Evolutionary conservation across 2,888 invertebrate species (phyloP), one percentile per base, ranked within the genome.

Genomic region (Oasisia sp.): DNA sequence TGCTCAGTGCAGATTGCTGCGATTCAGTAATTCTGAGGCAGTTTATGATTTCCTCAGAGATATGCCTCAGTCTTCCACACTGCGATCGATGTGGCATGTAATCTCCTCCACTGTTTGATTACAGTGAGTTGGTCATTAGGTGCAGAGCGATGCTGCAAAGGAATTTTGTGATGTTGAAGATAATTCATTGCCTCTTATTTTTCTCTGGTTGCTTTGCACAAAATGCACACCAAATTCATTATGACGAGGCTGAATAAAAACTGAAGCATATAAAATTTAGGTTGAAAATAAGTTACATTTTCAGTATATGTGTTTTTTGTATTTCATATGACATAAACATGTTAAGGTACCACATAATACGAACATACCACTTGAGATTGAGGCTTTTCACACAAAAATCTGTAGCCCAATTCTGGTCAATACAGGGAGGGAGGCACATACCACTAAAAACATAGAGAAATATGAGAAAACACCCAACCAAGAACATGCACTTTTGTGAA

Each of bases 21-120:
- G 74, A 74, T 74, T 74, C 27, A 74, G 27, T 74, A 74, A 74
- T 74, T 74, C 74, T 27, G 27, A 74, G 74, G 4, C 74, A 74
- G 74, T 74, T 74, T 74, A 74, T 74, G 74, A 74, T 74, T 74
- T 74, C 74, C 74, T 74, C 74, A 27, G 74, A 74, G 74, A 74
- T 74, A 5, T 27, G 27, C 27, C 74, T n/a, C 3, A 27, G 14
- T 74, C 74, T 74, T 74, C 74, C 74, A 74, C 74, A 74, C 74
- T 3, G 19, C 74, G 27, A 27, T 74, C n/a, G n/a, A 27, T 74
- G 74, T 27, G 7, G n/a, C 27, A 19, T 27, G 74, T 74, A 19
- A 74, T 74, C 27, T 27, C 19, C 74, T 74, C 7, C 27, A 74
- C 5, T 74, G 74, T 27, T 74, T 74, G 74, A 74, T 74, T 74